These are phyloP conservation scores for Progne subis DNA, from an alignment of 2,113 vertebrate species.

Conservation along the genomic window DNA sequence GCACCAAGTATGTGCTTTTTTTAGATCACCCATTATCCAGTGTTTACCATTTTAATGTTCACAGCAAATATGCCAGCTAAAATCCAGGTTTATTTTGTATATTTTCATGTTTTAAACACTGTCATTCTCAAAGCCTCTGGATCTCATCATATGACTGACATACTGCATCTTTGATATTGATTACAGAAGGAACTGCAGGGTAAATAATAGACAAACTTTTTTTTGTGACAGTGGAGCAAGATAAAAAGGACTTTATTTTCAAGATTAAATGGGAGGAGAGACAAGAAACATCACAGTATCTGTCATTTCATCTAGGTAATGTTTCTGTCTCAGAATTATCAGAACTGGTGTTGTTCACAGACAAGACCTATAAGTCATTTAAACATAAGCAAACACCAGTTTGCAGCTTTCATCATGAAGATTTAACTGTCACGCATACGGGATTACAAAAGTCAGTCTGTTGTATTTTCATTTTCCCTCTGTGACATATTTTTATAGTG, in stretches of 20 bases:
- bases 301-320: neutral
- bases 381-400: neutral
- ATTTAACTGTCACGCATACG: neutral
- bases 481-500: neutral
- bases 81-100: neutral
- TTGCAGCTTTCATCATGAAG: neutral
- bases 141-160: neutral
- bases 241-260: neutral
- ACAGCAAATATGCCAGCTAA: neutral
- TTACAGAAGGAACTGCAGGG: neutral
- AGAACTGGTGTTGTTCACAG: neutral
- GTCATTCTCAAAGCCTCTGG: neutral
- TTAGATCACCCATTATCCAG: neutral
- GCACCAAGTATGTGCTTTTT: neutral
- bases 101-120: neutral
- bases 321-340: neutral
- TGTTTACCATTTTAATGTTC: neutral
- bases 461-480: conserved; percentile 12
- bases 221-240: neutral
- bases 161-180: neutral
- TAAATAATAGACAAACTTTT: neutral
- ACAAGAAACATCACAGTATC: neutral
- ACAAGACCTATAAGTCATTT: neutral
- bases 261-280: neutral
- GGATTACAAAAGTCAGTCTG: neutral